Percentiles rank a stretch among this genome's conserved stretches.
Evolutionary conservation across 2,113 vertebrate genomes (phyloP).

Genomic region (Caranx ignobilis): DNA sequence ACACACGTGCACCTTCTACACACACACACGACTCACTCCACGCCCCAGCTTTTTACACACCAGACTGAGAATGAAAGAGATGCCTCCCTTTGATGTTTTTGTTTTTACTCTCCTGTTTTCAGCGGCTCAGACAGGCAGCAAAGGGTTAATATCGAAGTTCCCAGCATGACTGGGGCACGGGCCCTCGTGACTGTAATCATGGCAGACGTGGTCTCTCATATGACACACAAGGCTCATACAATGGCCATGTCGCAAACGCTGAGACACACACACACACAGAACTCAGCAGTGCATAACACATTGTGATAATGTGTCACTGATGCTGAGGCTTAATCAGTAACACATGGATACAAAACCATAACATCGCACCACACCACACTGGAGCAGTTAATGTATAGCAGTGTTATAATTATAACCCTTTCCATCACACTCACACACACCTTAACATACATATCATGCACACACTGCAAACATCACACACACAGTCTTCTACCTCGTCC

Average conservation of each 20-base stretch:
- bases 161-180: conserved; percentile 48
- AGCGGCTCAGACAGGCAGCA: neutral
- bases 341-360: conserved; percentile 15
- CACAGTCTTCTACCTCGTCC: conserved; percentile 12
- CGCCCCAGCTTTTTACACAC: conserved; percentile 16
- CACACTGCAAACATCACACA: conserved; percentile 29
- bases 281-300: conserved; percentile 5
- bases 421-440: neutral
- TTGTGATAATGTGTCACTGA: conserved; percentile 5
- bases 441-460: neutral
- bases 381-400: conserved; percentile 12
- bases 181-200: conserved; percentile 70
- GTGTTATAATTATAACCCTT: conserved; percentile 16
- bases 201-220: conserved; percentile 64
- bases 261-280: conserved; percentile 1
- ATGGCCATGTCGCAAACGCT: conserved; percentile 14
- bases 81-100: conserved; percentile 38
- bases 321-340: conserved; percentile 44
- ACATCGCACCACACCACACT: conserved; percentile 2
- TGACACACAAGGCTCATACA: conserved; percentile 59
- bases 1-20: conserved; percentile 15
- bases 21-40: conserved; percentile 27
- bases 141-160: conserved; percentile 55
- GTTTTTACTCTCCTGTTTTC: neutral
- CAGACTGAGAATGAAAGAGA: conserved; percentile 21